Base-by-base conservation (phyloP, 2,888 invertebrate genomes). In the Mythimna albipuncta region DNA sequence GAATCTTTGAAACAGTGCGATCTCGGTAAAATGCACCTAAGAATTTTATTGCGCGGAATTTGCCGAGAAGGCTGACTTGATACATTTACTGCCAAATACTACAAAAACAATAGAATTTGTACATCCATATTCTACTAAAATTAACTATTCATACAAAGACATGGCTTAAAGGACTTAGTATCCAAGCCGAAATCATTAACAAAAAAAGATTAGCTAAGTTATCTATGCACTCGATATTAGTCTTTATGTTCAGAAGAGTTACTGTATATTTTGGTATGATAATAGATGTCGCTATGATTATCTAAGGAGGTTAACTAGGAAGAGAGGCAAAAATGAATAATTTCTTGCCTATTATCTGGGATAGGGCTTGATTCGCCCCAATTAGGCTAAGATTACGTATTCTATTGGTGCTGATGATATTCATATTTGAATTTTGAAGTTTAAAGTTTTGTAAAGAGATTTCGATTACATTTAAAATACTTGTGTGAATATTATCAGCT, bases 261-360 rank as follows among this genome's bases (percentile, higher is more conserved):
- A 64, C 38, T 67, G 67, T 47, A 68, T 82, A 79, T 79, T 65
- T 77, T 77, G 81, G 57, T 62, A 69, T 61, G 41, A 41, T 69
- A 32, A 54, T 41, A 10, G 62, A 44, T 55, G 59, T 55, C 74
- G 61, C 65, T 55, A 52, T 52, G 19, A 32, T 52, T 41, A 62
- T 80, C 11, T 80, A 75, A 57, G 13, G 47, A 38, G 26, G 21
- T 55, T 41, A 38, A 35, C 21, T 47, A 63, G 19, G 54, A 44
- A 54, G 4, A 19, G 21, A 55, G 76, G 62, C 77, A 76, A 68
- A 38, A 50, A 50, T n/a, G 0, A 11, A 58, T 52, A 47, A 21
- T 81, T 75, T 81, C 81, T 77, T 81, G 76, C 76, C 76, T 75
- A 4, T 57, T 10, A 47, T 65, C 61, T 80, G 65, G 61, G 80